phyloP scores from a whole-genome alignment of 2,797 vertebrate species.

The Pipistrellus kuhlii region DNA sequence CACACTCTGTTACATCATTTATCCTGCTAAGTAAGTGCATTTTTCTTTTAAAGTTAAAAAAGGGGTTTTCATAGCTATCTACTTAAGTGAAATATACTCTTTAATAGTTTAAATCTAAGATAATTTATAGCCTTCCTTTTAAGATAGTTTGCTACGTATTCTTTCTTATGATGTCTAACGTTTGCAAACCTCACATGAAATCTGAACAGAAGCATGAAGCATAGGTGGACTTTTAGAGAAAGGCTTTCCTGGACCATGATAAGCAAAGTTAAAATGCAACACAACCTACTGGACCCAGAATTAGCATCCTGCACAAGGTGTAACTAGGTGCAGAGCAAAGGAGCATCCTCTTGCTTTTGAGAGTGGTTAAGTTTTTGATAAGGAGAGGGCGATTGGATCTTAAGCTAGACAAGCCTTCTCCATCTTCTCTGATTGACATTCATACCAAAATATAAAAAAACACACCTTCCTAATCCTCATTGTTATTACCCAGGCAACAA shows the following conservation, averaged over 20 bases:
- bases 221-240: background rate
- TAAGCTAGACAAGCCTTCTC: background rate
- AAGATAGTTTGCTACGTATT: constrained; percentile 12
- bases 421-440: background rate
- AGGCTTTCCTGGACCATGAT: background rate
- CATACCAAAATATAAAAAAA: background rate
- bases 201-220: background rate
- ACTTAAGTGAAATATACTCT: constrained; percentile 30
- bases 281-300: fast-evolving
- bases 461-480: background rate
- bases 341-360: background rate
- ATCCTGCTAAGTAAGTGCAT: constrained; percentile 49
- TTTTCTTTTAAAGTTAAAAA: constrained; percentile 14
- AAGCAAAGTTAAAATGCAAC: background rate
- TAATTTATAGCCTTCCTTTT: constrained; percentile 52
- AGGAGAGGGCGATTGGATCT: background rate
- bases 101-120: constrained; percentile 65
- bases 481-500: background rate
- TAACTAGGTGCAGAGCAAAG: background rate
- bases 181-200: background rate
- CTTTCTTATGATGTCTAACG: constrained; percentile 33
- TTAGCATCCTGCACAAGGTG: background rate
- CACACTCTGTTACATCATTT: constrained; percentile 45
- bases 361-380: background rate
- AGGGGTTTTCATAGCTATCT: constrained; percentile 53